Percentiles rank a stretch among this genome's conserved stretches.
Evolutionary conservation across 2,113 vertebrate species (phyloP).

Genomic region (Astur gentilis): DNA sequence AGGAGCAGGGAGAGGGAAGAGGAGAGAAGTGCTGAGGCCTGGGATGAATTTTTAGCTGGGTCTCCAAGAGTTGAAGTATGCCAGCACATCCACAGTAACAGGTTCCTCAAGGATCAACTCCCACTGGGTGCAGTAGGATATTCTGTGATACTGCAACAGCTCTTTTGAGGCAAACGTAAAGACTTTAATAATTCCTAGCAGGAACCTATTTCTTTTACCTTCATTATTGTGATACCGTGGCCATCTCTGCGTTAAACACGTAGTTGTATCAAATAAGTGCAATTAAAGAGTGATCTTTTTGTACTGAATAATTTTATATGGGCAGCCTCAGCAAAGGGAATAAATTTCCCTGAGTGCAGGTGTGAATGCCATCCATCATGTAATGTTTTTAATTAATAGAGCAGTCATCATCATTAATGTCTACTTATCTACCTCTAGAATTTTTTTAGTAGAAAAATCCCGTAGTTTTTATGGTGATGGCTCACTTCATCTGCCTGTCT

Average conservation of each 20-base stretch:
- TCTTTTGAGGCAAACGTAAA: not conserved
- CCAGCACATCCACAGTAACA: not conserved
- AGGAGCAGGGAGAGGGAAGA: not conserved
- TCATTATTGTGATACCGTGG: not conserved
- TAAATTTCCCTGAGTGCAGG: not conserved
- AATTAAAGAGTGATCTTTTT: not conserved
- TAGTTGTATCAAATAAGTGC: not conserved
- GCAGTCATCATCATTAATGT: not conserved
- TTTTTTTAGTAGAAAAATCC: not conserved
- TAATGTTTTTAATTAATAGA: not conserved
- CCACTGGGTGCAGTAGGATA: not conserved
- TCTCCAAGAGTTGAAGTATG: not conserved
- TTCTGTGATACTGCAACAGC: not conserved
- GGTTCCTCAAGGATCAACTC: not conserved
- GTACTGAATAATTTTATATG: not conserved
- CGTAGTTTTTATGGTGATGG: not conserved
- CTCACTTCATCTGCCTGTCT: not conserved
- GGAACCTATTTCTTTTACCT: not conserved
- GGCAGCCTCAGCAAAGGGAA: not conserved
- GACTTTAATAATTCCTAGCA: not conserved
- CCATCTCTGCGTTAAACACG: not conserved
- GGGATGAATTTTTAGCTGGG: not conserved
- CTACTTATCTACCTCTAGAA: not conserved
- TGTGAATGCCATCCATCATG: not conserved
- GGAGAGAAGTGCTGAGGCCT: not conserved